Evolutionary conservation across 1,140 invertebrate species (phyloP), one percentile per base, ranked within the genome.

Genomic region (Drosophila suzukii): DNA sequence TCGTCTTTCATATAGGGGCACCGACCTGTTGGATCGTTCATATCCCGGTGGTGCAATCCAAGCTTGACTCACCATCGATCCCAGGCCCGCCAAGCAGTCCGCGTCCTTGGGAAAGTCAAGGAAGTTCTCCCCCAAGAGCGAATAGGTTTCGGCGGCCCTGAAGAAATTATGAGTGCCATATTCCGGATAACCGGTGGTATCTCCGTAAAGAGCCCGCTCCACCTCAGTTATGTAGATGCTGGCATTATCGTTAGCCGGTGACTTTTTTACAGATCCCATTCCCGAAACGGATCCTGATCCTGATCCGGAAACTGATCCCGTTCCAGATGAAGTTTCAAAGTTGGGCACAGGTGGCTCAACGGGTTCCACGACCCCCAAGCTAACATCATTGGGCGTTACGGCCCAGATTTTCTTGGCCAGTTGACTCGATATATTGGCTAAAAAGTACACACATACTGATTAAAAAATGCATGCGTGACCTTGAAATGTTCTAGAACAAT

Each of bases 141-240:
- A 79, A 51, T 89, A 91, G 11, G 78, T 81, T 61, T 91, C 81
- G 17, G 90, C 90, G 4, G 90, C 90, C 71, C 86, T 81, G 54
- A 72, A 88, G 27, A 89, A 90, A 30, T 84, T 79, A 0, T 34
- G 53, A n/a, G 43, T 75, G 44, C 75, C 81, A n/a, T 70, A 55
- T 7, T 78, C 51, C 34, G 90, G 90, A 49, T 89, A 79, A 0
- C 78, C 83, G 0, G 46, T 60, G 6, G 47, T 74, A 17, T 90
- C 75, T 6, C 58, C 73, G 20, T 82, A 80, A 1, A 91, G 70
- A 8, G 80, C 63, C 20, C 50, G 61, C 8, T 65, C 55, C 56
- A 89, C 80, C 44, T 88, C 84, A 8, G 38, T 43, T 3, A 89
- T 36, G 12, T 68, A 82, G 0, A 15, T 47, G 0, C 51, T 43